These are phyloP conservation scores for Brienomyrus longianalis DNA, from an alignment of 2,113 vertebrate species.

Conservation along the genomic window DNA sequence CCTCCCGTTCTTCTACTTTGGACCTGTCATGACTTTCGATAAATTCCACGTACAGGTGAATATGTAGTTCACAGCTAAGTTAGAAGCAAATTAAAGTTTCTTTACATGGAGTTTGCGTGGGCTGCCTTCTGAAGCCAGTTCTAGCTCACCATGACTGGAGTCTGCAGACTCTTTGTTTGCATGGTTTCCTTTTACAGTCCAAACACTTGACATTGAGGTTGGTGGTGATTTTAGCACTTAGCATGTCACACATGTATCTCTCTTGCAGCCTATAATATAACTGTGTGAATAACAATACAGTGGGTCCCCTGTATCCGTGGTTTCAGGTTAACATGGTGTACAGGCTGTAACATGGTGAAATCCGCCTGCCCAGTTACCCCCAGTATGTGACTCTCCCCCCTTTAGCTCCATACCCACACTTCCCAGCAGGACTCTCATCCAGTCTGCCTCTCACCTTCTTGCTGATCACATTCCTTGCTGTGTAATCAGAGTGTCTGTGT, in stretches of 20 bases:
- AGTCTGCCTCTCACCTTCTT: neutral
- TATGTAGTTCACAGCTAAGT: neutral
- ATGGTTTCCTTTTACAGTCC: neutral
- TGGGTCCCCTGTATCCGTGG: neutral
- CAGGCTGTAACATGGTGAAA: neutral
- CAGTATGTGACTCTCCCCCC: neutral
- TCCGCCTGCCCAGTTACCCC: neutral
- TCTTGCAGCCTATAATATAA: neutral
- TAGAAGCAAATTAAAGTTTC: neutral
- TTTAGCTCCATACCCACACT: neutral
- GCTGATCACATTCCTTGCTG: neutral
- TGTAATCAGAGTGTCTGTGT: neutral
- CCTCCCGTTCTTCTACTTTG: conserved; percentile 95
- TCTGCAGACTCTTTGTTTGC: neutral
- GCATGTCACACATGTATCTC: neutral
- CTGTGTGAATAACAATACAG: neutral
- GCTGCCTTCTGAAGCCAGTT: neutral
- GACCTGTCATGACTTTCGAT: conserved; percentile 93
- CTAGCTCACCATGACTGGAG: neutral
- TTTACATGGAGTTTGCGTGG: neutral
- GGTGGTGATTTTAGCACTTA: neutral
- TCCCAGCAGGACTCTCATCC: neutral
- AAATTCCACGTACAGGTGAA: conserved; percentile 79
- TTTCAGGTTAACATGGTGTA: neutral
- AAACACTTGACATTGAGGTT: neutral